phyloP scores from a whole-genome alignment of 2,113 vertebrate species.

The Camelus bactrianus region DNA sequence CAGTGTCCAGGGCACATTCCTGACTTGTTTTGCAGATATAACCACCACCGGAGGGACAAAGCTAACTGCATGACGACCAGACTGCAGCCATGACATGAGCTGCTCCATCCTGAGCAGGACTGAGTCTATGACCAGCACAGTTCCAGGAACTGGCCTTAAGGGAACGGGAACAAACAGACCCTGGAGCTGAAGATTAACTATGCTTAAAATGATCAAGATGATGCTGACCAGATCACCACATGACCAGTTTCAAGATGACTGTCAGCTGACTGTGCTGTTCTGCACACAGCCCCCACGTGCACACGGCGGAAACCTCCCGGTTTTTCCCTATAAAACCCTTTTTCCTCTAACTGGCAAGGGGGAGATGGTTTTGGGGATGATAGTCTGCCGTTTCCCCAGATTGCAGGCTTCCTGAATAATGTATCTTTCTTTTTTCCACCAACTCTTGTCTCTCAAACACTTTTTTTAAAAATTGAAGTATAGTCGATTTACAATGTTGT shows the following conservation, averaged over 20 bases:
- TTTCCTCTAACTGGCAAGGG: not conserved
- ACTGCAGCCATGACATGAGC: not conserved
- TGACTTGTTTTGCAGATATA: not conserved
- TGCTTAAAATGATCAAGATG: not conserved
- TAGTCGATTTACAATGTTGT: too few relatives aligned
- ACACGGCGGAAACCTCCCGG: not conserved
- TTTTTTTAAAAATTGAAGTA: too few relatives aligned
- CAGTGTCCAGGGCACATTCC: not conserved
- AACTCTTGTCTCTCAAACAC: not conserved
- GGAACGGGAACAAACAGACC: not conserved
- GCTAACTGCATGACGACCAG: not conserved
- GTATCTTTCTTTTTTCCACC: not conserved
- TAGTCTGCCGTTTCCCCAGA: not conserved
- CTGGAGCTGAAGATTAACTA: not conserved
- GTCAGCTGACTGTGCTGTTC: not conserved
- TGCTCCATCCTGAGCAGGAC: not conserved
- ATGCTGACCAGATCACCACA: not conserved
- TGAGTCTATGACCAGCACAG: not conserved
- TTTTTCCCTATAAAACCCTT: not conserved
- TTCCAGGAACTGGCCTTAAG: not conserved
- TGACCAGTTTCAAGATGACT: not conserved
- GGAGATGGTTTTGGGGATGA: not conserved
- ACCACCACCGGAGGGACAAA: not conserved
- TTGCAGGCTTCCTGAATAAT: not conserved
- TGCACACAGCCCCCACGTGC: not conserved